Conservation (phyloP, 2,888 invertebrate genomes). For the Meiosimyza decipiens region DNA sequence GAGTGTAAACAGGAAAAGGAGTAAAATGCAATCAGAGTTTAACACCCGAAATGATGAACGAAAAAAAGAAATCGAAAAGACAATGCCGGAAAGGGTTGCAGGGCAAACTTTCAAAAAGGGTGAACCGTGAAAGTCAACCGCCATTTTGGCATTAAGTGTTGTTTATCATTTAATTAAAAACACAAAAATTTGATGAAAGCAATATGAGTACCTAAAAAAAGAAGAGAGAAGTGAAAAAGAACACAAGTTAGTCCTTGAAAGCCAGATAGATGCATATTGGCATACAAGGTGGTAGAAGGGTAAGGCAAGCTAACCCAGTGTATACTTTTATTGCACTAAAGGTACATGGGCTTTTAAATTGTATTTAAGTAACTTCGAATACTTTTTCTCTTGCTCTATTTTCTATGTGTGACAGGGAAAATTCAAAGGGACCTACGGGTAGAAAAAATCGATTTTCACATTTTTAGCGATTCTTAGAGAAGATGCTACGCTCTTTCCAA, state of each 20-base stretch:
- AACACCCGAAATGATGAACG: conserved; percentile 21
- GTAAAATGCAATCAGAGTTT: conserved; percentile 25
- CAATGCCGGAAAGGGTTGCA: conserved; percentile 8
- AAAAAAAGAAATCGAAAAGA: conserved; percentile 32
- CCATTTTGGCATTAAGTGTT: conserved; percentile 32
- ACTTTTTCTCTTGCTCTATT: no score
- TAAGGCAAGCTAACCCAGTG: no score
- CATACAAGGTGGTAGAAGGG: no score
- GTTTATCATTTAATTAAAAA: conserved; percentile 40
- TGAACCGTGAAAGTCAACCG: conserved; percentile 49
- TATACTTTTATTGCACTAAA: no score
- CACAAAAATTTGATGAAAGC: neutral
- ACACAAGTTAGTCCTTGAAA: neutral
- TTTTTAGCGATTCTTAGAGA: no score
- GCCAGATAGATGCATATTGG: no score
- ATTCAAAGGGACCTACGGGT: no score
- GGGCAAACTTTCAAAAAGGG: conserved; percentile 23
- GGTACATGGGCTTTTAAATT: no score
- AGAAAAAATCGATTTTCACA: no score
- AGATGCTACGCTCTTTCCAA: no score
- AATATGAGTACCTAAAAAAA: neutral
- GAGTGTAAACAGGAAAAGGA: conserved; percentile 1
- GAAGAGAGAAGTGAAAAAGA: neutral
- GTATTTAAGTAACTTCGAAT: no score
- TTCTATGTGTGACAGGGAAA: no score